A percentile compares a stretch with the other conserved stretches of the same genome.
These are phyloP conservation scores for Camelus bactrianus DNA, from an alignment of 2,113 vertebrate genomes.

Conservation along the genomic window DNA sequence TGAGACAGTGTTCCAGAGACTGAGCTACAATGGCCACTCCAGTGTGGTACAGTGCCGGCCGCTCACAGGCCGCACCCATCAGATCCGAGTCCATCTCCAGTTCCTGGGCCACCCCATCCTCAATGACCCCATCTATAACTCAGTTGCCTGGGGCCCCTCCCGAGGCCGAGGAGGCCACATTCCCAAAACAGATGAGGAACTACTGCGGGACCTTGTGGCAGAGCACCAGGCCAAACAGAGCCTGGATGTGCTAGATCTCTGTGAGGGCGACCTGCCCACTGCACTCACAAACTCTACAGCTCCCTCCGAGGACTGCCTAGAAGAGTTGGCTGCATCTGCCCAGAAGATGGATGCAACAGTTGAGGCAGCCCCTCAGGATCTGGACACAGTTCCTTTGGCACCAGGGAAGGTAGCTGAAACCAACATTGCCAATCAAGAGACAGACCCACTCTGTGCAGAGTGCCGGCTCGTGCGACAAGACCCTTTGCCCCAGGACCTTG, in stretches of 20 bases:
- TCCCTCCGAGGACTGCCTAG: background rate
- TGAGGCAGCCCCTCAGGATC: constrained; percentile 11
- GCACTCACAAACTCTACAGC: constrained; percentile 26
- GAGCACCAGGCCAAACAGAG: constrained; percentile 93
- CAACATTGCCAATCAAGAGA: constrained; percentile 65
- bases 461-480: constrained; percentile 91
- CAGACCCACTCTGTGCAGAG: constrained; percentile 93
- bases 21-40: constrained; percentile 93
- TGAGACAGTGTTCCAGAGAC: constrained; percentile 94
- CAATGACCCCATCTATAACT: constrained; percentile 98
- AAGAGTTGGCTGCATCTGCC: background rate
- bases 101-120: constrained; percentile 96
- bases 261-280: constrained; percentile 84
- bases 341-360: constrained; percentile 47
- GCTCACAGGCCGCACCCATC: constrained; percentile 96
- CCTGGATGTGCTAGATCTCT: constrained; percentile 90
- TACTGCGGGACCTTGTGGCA: constrained; percentile 92
- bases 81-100: constrained; percentile 98
- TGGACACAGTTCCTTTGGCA: background rate
- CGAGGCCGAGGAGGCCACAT: constrained; percentile 91
- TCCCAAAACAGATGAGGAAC: constrained; percentile 92
- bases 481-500: constrained; percentile 93
- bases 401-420: background rate
- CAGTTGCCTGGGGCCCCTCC: constrained; percentile 93
- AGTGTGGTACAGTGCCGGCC: constrained; percentile 95